phyloP scores from a whole-genome alignment of 2,797 vertebrate species.

The Columba guinea region DNA sequence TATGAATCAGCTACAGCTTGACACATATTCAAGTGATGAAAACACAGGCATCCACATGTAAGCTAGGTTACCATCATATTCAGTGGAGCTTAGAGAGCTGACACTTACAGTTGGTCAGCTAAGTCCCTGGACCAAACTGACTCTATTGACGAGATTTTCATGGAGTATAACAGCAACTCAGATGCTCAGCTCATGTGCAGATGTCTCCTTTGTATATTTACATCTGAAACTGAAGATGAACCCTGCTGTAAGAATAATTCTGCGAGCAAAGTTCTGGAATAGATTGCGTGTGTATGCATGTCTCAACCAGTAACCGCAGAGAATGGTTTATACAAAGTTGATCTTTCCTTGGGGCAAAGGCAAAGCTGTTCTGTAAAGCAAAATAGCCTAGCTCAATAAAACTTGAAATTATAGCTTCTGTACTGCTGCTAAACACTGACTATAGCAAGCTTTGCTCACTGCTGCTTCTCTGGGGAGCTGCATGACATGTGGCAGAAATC shows the following conservation, averaged over 20 bases:
- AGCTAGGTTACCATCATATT: background rate
- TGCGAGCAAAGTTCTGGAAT: background rate
- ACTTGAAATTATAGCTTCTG: background rate
- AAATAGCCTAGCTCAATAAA: background rate
- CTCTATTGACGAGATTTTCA: background rate
- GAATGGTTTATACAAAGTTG: background rate
- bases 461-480: background rate
- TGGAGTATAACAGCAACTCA: background rate
- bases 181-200: background rate
- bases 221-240: background rate
- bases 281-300: background rate
- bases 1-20: background rate
- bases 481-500: background rate
- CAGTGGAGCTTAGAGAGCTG: background rate
- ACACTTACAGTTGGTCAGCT: background rate
- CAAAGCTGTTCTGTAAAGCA: background rate
- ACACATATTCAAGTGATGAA: background rate
- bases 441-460: background rate
- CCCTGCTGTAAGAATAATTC: background rate
- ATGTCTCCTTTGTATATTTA: background rate
- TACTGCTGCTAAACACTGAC: background rate
- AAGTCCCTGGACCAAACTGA: background rate
- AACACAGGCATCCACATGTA: background rate
- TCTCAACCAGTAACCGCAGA: background rate
- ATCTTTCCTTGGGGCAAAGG: slow-evolving; percentile 10